Evolutionary conservation across 2,888 invertebrate species (phyloP).

Genomic region (Coleophora deauratella): DNA sequence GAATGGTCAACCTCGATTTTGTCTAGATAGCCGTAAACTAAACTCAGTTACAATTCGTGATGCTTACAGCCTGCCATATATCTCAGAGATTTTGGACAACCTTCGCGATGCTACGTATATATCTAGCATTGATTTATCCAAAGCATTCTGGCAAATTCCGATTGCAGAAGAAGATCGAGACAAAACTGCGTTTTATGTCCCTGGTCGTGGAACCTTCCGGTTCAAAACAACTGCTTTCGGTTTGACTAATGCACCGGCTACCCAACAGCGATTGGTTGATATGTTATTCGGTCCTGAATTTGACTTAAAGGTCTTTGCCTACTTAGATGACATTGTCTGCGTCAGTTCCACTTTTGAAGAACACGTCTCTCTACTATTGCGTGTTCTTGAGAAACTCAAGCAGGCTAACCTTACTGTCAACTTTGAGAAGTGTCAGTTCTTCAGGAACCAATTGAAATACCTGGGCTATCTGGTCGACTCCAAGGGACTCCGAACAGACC

Average conservation of each 20-base stretch:
- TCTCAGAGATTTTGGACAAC: constrained; percentile 9
- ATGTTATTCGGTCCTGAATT: constrained; percentile 15
- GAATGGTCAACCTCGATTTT: constrained; percentile 1
- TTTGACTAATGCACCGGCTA: constrained; percentile 13
- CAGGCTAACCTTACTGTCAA: constrained; percentile 18
- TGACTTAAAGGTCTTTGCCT: constrained; percentile 17
- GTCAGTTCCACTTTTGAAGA: constrained; percentile 15
- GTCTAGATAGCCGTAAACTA: constrained; percentile 4
- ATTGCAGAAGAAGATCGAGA: constrained; percentile 15
- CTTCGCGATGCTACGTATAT: not conserved
- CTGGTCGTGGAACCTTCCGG: no score
- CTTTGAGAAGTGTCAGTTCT: constrained; percentile 15
- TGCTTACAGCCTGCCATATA: constrained; percentile 4
- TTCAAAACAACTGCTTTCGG: no score
- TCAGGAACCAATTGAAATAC: constrained; percentile 13
- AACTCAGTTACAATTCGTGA: constrained; percentile 7
- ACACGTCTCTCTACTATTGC: constrained; percentile 15
- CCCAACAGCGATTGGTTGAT: constrained; percentile 19
- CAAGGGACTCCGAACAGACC: constrained; percentile 23
- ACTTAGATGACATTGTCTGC: constrained; percentile 19
- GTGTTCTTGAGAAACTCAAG: constrained; percentile 15
- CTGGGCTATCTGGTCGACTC: constrained; percentile 11
- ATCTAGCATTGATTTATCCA: not conserved
- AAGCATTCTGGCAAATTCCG: constrained; percentile 4
- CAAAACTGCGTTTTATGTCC: no score